Base-by-base conservation (phyloP, 2,797 vertebrate species). In the Eremophila alpestris region DNA sequence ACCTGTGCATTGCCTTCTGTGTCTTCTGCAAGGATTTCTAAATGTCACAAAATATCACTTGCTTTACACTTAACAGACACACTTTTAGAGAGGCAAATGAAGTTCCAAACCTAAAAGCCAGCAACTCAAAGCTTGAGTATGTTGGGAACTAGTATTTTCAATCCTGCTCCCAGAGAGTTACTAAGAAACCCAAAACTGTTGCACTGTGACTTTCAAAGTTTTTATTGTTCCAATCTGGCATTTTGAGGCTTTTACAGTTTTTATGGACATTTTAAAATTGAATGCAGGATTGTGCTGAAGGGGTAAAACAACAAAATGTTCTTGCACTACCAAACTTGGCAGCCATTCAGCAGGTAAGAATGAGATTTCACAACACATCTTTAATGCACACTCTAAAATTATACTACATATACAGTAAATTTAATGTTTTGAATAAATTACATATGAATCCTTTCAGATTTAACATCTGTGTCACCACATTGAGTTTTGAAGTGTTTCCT, bases 321-420 rank as follows among this genome's bases (percentile, higher is more conserved):
- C 74, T 83, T 77, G 38, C 27, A 46, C 67, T 80, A 65, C 43
- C 38, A 87, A 80, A 80, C 5, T 65, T 94, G 86, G 92, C 87
- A 94, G 81, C 27, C 54, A 80, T 70, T 90, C 75, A 93, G 92
- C 89, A 95, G 92, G 89, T 90, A 92, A 26, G 64, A 90, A 94
- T 83, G 75, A 89, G 32, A 70, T 51, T 93, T 91, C 89, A 87
- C 68, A 89, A 77, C 27, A 43, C 32, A 56, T 54, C 71, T 95
- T 89, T 62, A 73, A 92, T 67, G 84, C n/a, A 79, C 63, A 56
- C 58, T 46, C 60, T 87, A 80, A 84, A 97, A 93, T 93, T 93
- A 91, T 68, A 92, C 85, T 55, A 64, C 46, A 41, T 40, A 51
- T 24, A 63, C 38, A 11, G 32, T 43, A 77, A 93, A 89, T 82